Percentiles rank a stretch among this genome's conserved stretches.
Conservation (phyloP, 2,113 vertebrate species). For the Chiloscyllium plagiosum region DNA sequence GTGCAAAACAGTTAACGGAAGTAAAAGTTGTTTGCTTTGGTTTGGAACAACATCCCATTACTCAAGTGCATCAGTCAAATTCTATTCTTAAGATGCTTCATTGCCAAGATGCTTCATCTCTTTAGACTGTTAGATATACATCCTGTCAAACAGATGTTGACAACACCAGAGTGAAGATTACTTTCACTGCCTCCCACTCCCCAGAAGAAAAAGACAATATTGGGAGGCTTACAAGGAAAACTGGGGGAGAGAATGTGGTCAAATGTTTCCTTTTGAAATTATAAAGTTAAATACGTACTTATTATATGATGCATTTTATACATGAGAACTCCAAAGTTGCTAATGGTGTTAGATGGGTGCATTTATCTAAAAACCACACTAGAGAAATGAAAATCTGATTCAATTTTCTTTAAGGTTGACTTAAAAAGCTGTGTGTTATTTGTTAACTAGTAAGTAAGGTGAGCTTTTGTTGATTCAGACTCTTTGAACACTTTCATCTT, state of each 20-base stretch:
- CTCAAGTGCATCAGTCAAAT: neutral
- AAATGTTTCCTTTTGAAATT: neutral
- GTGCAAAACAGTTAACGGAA: neutral
- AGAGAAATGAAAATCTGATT: neutral
- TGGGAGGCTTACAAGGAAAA: slow-evolving; percentile 3
- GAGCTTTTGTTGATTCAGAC: slow-evolving; percentile 25
- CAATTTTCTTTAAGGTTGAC: neutral
- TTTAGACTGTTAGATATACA: neutral
- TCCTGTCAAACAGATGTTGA: neutral
- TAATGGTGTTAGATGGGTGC: neutral
- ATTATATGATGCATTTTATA: neutral
- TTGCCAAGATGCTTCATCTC: neutral
- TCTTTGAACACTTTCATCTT: slow-evolving; percentile 50
- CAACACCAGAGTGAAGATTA: neutral
- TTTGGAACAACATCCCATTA: neutral
- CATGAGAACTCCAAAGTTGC: neutral
- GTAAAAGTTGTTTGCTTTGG: neutral
- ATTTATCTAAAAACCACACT: slow-evolving; percentile 21
- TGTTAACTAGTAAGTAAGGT: neutral
- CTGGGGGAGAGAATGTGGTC: neutral
- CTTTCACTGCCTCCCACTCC: slow-evolving; percentile 27
- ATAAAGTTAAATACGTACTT: neutral
- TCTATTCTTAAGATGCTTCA: neutral
- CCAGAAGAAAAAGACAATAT: neutral
- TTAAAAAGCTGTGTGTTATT: neutral